These are phyloP conservation scores for Hycleus phaleratus DNA, from an alignment of 1,140 invertebrate species.

Conservation along the genomic window DNA sequence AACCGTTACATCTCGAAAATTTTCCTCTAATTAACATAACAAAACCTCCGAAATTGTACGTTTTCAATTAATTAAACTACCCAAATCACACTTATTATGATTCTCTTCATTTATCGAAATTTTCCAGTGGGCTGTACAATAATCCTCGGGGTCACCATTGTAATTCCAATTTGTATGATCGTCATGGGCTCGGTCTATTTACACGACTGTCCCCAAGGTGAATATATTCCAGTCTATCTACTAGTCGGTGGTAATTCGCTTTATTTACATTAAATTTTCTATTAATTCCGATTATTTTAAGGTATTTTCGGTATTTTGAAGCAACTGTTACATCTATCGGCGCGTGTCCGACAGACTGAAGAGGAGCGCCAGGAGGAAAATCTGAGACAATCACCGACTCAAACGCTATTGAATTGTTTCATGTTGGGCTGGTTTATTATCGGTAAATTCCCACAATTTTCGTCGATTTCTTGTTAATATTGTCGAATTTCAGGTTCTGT, in stretches of 20 bases:
- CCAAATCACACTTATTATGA: neutral
- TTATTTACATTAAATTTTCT: neutral
- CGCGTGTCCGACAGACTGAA: conserved; percentile 44
- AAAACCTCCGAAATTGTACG: too few relatives aligned
- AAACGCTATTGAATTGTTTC: conserved; percentile 57
- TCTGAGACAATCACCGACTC: conserved; percentile 48
- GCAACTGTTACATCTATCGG: conserved; percentile 51
- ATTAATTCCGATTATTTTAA: neutral
- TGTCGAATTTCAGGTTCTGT: conserved; percentile 46
- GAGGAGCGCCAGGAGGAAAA: conserved; percentile 49
- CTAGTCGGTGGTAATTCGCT: conserved; percentile 50
- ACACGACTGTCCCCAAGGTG: conserved; percentile 57
- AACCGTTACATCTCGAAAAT: too few relatives aligned
- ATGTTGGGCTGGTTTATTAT: conserved; percentile 60
- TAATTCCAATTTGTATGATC: conserved; percentile 59
- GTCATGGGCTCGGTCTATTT: conserved; percentile 56
- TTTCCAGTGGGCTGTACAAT: conserved; percentile 58
- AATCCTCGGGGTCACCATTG: conserved; percentile 52
- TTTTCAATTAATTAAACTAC: neutral
- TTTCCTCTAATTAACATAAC: too few relatives aligned
- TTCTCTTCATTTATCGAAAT: conserved; percentile 5
- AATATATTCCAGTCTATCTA: conserved; percentile 63
- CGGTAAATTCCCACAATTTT: conserved; percentile 38
- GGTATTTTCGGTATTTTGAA: conserved; percentile 55
- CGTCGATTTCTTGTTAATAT: too few relatives aligned